These are phyloP conservation scores for Merluccius polli DNA, from an alignment of 2,797 vertebrate species.

Conservation along the genomic window DNA sequence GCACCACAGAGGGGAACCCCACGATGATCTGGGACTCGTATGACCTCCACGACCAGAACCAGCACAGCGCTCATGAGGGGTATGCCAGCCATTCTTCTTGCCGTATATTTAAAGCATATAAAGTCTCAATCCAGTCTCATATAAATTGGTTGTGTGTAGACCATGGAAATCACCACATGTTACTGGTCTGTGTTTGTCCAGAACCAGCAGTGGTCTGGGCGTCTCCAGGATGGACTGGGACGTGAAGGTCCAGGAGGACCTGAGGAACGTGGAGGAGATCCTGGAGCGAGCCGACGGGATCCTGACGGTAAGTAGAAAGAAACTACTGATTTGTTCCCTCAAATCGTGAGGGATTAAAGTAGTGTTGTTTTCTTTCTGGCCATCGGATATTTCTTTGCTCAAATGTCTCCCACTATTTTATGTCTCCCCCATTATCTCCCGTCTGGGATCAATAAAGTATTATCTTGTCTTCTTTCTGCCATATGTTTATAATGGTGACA, in stretches of 20 bases:
- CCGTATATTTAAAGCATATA: too few species aligned
- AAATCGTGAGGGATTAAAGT: background rate
- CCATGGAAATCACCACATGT: background rate
- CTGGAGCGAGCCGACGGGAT: slow-evolving; percentile 61
- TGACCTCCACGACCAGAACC: slow-evolving; percentile 66
- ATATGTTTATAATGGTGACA: too few species aligned
- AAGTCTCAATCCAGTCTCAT: too few species aligned
- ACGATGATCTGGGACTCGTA: slow-evolving; percentile 68
- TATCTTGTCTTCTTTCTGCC: too few species aligned
- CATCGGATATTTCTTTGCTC: background rate
- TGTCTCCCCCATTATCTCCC: too few species aligned
- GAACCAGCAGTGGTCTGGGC: slow-evolving; percentile 19
- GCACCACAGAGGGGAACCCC: slow-evolving; percentile 41
- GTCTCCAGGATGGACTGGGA: slow-evolving; percentile 62
- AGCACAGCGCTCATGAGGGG: slow-evolving; percentile 44
- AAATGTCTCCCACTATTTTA: too few species aligned
- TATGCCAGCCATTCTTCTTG: slow-evolving; percentile 27
- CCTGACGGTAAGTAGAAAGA: slow-evolving; percentile 52
- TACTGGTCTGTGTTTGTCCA: slow-evolving; percentile 1
- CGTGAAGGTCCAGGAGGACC: slow-evolving; percentile 63
- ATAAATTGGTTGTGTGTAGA: background rate
- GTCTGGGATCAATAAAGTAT: too few species aligned
- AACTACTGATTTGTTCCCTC: background rate
- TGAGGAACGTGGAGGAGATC: slow-evolving; percentile 63
- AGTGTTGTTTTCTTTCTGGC: background rate